phyloP scores from a whole-genome alignment of 2,113 vertebrate genomes.

The Dasyornis broadbenti region DNA sequence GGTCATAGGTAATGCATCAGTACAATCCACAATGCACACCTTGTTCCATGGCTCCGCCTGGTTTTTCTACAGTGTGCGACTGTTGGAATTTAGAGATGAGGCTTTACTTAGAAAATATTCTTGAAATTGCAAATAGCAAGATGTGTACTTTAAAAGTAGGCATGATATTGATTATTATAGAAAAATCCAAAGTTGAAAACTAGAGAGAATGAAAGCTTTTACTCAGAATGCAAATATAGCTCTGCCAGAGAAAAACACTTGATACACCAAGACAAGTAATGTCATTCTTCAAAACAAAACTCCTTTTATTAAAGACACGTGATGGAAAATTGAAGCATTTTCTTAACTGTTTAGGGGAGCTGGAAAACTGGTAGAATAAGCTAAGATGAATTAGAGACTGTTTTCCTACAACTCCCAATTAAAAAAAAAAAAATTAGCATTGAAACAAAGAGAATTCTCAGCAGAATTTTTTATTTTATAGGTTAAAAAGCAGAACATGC shows the following conservation, averaged over 20 bases:
- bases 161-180: neutral
- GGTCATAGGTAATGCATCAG: neutral
- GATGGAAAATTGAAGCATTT: neutral
- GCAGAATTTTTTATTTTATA: neutral
- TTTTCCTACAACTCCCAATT: neutral
- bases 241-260: neutral
- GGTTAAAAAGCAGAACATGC: neutral
- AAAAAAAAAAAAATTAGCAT: neutral
- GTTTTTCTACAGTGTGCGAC: neutral
- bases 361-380: neutral
- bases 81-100: neutral
- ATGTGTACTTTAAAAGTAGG: neutral
- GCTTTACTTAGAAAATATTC: neutral
- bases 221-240: neutral
- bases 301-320: neutral
- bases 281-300: neutral
- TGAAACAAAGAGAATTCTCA: neutral
- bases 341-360: neutral
- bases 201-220: neutral
- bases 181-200: neutral
- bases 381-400: neutral
- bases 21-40: conserved; percentile 26
- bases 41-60: conserved; percentile 1
- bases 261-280: neutral
- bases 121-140: neutral